Evolutionary conservation across 2,797 vertebrate species (phyloP), one percentile per base, ranked within the genome.

Genomic region (Acrocephalus scirpaceus): DNA sequence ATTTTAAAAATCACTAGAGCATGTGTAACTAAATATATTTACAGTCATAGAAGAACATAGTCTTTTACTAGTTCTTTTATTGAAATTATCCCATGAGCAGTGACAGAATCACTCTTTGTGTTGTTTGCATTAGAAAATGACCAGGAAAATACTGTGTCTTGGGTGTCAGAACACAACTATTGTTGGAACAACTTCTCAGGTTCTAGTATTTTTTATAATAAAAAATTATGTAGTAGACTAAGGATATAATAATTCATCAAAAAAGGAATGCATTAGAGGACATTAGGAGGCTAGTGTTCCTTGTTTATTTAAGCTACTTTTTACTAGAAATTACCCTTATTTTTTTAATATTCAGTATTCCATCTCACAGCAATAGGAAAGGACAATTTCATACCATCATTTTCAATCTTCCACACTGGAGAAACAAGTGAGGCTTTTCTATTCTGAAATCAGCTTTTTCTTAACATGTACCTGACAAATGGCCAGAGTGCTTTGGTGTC

Each of bases 391-490:
- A 36, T 22, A 69, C 13, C 11, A 51, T 3, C 12, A 1, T 58
- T 86, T 82, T 67, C 5, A 9, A 1, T 67, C 15, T 60, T 81
- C 27, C 23, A 10, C 4, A 8, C 0, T 48, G 56, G 51, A 81
- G n/a, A 77, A 82, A n/a, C 2, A 70, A 56, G 4, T 14, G 13
- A 79, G 5, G 2, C 5, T 83, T 76, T 90, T 53, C 27, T 77
- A 1, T 5, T 7, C 17, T 47, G 9, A n/a, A 71, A 34, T 0
- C 5, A 61, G 2, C 1, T 19, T 87, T 58, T 60, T 78, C 26
- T 89, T 53, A 72, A 34, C 19, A 10, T 1, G 65, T 75, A 8
- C 19, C 16, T 65, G 36, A 47, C 8, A 76, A 83, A 83, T 40
- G 21, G 2, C 23, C 8, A 16, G 20, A 51, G 9, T 51, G 16